Evolutionary conservation across 2,113 vertebrate species (phyloP).

Genomic region (Eleginops maclovinus): DNA sequence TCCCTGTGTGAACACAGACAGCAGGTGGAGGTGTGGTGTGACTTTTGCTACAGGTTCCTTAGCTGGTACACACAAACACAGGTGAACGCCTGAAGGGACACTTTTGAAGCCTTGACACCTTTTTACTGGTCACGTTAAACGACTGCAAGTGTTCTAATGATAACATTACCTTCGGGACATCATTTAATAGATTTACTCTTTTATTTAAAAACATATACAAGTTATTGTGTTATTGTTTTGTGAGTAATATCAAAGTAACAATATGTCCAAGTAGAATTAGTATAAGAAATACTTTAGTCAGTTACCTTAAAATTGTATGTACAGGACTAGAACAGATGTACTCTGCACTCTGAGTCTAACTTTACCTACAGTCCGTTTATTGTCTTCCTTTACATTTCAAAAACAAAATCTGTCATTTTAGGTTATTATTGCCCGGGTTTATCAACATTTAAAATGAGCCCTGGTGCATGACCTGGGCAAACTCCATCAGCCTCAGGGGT

Average conservation of each 20-base stretch:
- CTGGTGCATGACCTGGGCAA: conserved; percentile 3
- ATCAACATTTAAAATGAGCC: background rate
- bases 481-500: background rate
- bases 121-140: background rate
- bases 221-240: background rate
- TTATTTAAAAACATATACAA: background rate
- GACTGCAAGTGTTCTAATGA: background rate
- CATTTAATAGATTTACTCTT: background rate
- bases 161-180: background rate
- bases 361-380: too few relatives aligned
- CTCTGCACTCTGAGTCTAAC: background rate
- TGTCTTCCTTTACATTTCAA: background rate
- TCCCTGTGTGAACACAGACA: conserved; percentile 52
- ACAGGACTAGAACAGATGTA: background rate
- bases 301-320: background rate
- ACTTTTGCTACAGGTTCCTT: conserved; percentile 76
- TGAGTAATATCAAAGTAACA: background rate
- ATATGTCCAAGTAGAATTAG: too few relatives aligned
- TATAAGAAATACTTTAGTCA: too few relatives aligned
- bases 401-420: background rate
- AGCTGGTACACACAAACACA: background rate
- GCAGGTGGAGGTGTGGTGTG: conserved; percentile 73
- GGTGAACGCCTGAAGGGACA: conserved; percentile 1
- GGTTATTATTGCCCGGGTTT: background rate
- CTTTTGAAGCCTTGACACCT: background rate